These are phyloP conservation scores for Anhinga anhinga DNA, from an alignment of 2,113 vertebrate species.

Conservation along the genomic window DNA sequence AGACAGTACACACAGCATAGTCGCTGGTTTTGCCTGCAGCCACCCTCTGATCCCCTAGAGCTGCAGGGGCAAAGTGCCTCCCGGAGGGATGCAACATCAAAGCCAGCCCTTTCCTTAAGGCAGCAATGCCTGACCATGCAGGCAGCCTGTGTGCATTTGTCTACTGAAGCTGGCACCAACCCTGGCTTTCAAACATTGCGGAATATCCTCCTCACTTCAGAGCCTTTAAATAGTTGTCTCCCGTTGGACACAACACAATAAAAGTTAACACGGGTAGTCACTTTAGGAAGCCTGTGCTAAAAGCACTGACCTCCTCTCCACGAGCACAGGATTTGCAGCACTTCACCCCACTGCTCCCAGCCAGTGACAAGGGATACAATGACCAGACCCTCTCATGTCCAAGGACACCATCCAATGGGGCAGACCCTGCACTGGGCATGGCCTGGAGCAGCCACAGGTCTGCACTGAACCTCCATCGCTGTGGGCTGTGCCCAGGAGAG, in stretches of 20 bases:
- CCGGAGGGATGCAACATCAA: neutral
- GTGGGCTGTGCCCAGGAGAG: neutral
- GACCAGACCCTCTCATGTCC: neutral
- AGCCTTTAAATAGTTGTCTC: neutral
- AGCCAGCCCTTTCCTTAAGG: neutral
- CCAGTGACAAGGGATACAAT: neutral
- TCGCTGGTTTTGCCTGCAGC: neutral
- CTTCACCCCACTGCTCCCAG: neutral
- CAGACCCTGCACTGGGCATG: neutral
- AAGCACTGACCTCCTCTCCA: neutral
- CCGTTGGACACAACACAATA: fast-evolving
- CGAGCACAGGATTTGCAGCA: fast-evolving
- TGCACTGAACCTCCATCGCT: neutral
- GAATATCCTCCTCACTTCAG: neutral
- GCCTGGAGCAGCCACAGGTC: neutral
- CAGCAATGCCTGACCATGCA: neutral
- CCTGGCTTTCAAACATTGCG: neutral
- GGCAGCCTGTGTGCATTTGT: neutral
- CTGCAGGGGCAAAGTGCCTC: too few species aligned
- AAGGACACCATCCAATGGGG: neutral
- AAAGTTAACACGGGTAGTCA: fast-evolving
- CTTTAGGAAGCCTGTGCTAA: neutral
- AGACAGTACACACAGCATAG: fast-evolving
- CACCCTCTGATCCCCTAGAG: fast-evolving
- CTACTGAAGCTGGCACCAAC: neutral